A percentile compares a stretch with the other conserved stretches of the same genome.
These are phyloP conservation scores for Tachuris rubrigastra DNA, from an alignment of 2,113 vertebrate genomes.

Conservation along the genomic window DNA sequence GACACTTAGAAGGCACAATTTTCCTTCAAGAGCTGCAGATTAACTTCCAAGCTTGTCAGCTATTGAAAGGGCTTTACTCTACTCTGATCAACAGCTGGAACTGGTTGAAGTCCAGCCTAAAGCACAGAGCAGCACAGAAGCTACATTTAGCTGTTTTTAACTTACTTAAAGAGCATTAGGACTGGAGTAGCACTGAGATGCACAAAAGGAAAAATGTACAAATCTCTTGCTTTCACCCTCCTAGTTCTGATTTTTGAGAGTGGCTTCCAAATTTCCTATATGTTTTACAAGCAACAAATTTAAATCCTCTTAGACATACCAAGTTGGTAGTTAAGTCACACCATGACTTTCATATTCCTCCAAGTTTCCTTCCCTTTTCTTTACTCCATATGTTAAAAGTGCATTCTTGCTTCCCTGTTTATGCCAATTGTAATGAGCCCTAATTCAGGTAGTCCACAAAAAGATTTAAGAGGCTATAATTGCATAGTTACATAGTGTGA, in stretches of 20 bases:
- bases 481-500: background rate
- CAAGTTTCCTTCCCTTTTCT: background rate
- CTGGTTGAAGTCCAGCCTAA: background rate
- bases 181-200: background rate
- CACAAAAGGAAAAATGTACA: background rate
- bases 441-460: background rate
- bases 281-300: background rate
- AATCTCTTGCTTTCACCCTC: background rate
- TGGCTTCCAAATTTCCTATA: background rate
- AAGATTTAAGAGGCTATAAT: background rate
- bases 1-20: background rate
- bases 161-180: background rate
- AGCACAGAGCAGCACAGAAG: background rate
- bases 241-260: background rate
- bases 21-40: background rate
- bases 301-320: background rate
- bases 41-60: background rate
- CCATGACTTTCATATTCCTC: background rate
- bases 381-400: background rate
- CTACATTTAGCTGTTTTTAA: background rate
- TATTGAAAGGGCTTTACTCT: background rate
- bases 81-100: background rate
- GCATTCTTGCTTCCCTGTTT: rapidly evolving
- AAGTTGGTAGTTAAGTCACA: background rate
- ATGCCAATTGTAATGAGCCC: background rate